Evolutionary conservation across 1,140 invertebrate genomes (phyloP).

Genomic region (Leptinotarsa undecemlineata): DNA sequence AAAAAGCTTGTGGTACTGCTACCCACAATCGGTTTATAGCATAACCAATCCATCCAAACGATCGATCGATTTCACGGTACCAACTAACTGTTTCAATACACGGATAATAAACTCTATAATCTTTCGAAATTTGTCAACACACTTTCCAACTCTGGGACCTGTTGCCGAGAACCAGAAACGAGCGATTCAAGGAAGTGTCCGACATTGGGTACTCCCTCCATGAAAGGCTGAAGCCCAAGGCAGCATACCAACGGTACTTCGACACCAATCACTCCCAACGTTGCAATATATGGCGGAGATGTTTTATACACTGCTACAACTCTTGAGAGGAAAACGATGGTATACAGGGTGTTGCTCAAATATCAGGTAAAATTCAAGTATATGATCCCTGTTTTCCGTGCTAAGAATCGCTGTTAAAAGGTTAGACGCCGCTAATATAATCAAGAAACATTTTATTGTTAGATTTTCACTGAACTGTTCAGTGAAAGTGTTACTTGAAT

Average conservation of each 20-base stretch:
- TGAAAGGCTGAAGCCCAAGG: slow-evolving; percentile 5
- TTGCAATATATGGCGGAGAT: slow-evolving; percentile 15
- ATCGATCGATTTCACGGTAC: too few relatives aligned
- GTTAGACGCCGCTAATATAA: too few relatives aligned
- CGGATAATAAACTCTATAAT: background rate
- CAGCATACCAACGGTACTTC: slow-evolving; percentile 25
- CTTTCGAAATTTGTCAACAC: slow-evolving; percentile 8
- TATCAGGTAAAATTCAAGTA: background rate
- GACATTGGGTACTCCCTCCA: slow-evolving; percentile 18
- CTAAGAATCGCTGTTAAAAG: too few relatives aligned
- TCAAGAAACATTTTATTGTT: too few relatives aligned
- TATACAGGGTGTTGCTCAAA: too few relatives aligned
- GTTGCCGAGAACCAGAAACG: slow-evolving; percentile 7
- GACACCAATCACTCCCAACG: slow-evolving; percentile 21
- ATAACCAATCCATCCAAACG: too few relatives aligned
- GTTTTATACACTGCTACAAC: slow-evolving; percentile 14
- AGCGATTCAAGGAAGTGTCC: slow-evolving; percentile 12
- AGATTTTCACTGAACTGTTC: too few relatives aligned
- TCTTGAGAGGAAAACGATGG: too few relatives aligned
- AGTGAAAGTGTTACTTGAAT: too few relatives aligned
- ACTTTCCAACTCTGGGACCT: slow-evolving; percentile 13
- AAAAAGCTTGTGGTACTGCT: too few relatives aligned
- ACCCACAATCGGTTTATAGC: too few relatives aligned
- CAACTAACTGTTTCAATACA: background rate
- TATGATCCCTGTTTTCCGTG: background rate